phyloP scores from a whole-genome alignment of 2,113 vertebrate genomes.

The Buteo buteo region DNA sequence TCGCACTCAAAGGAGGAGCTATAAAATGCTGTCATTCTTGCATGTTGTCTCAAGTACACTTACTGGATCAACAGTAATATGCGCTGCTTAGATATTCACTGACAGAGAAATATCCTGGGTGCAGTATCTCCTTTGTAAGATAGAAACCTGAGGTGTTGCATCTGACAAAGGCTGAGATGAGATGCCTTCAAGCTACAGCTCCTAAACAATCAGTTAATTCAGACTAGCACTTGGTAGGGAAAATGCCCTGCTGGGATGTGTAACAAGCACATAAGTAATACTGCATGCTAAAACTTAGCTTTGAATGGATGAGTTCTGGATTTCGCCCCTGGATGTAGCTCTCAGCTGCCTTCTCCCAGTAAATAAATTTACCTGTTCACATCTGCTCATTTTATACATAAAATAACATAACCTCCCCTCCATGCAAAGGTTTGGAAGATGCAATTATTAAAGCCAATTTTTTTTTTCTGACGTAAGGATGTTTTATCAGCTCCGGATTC shows the following conservation, averaged over 20 bases:
- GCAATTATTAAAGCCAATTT: neutral
- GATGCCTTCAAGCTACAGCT: neutral
- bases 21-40: conserved; percentile 1
- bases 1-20: neutral
- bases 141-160: neutral
- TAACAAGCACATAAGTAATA: neutral
- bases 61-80: neutral
- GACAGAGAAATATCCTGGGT: neutral
- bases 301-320: neutral
- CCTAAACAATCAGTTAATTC: neutral
- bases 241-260: neutral
- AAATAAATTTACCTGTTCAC: neutral
- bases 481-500: neutral
- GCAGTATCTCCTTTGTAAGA: neutral
- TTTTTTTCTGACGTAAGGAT: neutral
- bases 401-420: neutral
- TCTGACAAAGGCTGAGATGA: neutral
- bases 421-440: neutral
- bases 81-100: neutral
- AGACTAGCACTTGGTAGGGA: neutral
- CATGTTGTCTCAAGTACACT: conserved; percentile 29
- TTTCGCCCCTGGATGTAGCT: neutral
- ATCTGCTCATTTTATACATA: neutral
- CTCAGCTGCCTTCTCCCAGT: neutral
- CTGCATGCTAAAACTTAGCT: neutral